phyloP scores from a whole-genome alignment of 1,140 invertebrate species.

The Drosophila setifemur region DNA sequence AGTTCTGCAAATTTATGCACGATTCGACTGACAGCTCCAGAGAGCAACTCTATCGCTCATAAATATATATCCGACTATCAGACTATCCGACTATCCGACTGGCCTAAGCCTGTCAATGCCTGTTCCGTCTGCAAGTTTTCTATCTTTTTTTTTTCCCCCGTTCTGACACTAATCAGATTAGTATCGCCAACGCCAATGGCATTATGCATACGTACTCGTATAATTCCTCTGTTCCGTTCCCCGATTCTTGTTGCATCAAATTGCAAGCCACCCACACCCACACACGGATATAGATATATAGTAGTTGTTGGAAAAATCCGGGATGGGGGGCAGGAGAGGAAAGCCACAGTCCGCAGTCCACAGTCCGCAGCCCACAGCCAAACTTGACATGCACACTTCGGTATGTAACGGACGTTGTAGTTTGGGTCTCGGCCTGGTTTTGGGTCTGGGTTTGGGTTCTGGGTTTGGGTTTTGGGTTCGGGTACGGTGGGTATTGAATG shows the following conservation, averaged over 20 bases:
- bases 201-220: slow-evolving; percentile 54
- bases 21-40: slow-evolving; percentile 11
- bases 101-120: slow-evolving; percentile 43
- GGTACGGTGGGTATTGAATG: slow-evolving; percentile 65
- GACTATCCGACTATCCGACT: too few species aligned
- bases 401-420: slow-evolving; percentile 66
- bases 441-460: slow-evolving; percentile 7
- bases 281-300: not conserved
- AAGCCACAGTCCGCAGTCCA: slow-evolving; percentile 26
- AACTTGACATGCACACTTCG: slow-evolving; percentile 54
- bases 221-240: slow-evolving; percentile 37
- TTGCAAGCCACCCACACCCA: slow-evolving; percentile 61
- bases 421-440: slow-evolving; percentile 28
- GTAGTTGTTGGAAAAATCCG: not conserved
- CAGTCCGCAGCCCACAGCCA: slow-evolving; percentile 40
- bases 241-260: slow-evolving; percentile 76
- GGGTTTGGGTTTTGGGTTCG: too few species aligned
- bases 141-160: slow-evolving; percentile 49
- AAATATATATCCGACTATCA: slow-evolving; percentile 36
- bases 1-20: slow-evolving; percentile 31
- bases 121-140: slow-evolving; percentile 46
- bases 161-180: slow-evolving; percentile 82
- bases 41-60: slow-evolving; percentile 33
- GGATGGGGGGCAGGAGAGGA: not conserved
- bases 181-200: slow-evolving; percentile 74